Evolutionary conservation across 2,113 vertebrate species (phyloP), one percentile per base, ranked within the genome.

Genomic region (Petroica traversi): DNA sequence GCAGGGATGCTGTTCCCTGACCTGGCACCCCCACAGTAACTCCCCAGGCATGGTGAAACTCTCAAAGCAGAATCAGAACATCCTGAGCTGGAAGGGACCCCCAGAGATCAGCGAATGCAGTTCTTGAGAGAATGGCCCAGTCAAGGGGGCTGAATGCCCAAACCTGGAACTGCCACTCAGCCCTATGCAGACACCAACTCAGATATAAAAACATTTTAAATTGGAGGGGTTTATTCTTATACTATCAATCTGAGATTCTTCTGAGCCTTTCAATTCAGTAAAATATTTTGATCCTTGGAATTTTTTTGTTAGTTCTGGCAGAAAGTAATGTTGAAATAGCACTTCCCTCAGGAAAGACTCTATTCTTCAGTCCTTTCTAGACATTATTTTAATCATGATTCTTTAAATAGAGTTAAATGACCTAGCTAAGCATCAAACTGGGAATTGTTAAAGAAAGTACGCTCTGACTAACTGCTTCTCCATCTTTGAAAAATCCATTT

Each of bases 331-430:
- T 77, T 88, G 51, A 90, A 95, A 69, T 55, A 49, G 29, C 25
- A 74, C 55, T 84, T 91, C 59, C 33, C 73, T 51, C 11, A 51
- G 68, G 80, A 87, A 88, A 79, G 12, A 88, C 40, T 74, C 34
- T 63, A 69, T 22, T 91, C 87, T 67, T 67, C 43, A 62, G 46
- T 55, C 55, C 38, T 85, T 82, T 86, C 72, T 63, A 71, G 85
- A 36, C 81, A 93, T 80, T 88, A 88, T 74, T 95, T 94, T 92
- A 88, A 94, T 91, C 46, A 84, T 59, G 51, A 63, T 59, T 85
- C 38, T 69, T 62, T 63, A 41, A 73, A 93, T 40, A 77, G 52
- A 58, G 29, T 62, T 78, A 84, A 94, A 93, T 77, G 62, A 33
- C 41, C 54, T 77, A 88, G 41, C 78, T 93, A 85, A 92, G 88